These are phyloP conservation scores for Agrochola lota DNA, from an alignment of 2,888 invertebrate genomes.

Conservation along the genomic window DNA sequence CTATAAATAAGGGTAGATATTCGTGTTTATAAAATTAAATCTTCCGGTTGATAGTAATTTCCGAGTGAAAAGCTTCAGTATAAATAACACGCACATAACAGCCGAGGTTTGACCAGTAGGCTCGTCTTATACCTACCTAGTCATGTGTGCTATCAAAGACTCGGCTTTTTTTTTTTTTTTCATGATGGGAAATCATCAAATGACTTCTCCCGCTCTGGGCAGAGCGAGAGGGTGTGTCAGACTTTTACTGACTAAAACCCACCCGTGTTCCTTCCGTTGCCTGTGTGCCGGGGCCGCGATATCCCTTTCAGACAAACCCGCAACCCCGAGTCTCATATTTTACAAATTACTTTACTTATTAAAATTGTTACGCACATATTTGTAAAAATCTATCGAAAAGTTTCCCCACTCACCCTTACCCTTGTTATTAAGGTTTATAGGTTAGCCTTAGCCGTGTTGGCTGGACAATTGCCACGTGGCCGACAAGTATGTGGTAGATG, in stretches of 20 bases:
- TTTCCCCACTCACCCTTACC: not conserved
- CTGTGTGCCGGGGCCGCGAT: no score
- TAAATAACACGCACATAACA: not conserved
- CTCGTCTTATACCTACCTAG: not conserved
- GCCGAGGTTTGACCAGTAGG: not conserved
- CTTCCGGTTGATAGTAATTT: slow-evolving; percentile 20
- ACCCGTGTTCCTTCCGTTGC: no score
- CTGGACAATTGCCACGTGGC: no score
- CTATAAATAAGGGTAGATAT: slow-evolving; percentile 21
- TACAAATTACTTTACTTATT: not conserved
- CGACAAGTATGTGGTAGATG: no score
- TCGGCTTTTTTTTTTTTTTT: no score
- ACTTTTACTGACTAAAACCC: no score
- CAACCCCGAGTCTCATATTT: no score
- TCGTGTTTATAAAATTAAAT: slow-evolving; percentile 23
- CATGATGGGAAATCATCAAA: no score
- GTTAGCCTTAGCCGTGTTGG: not conserved
- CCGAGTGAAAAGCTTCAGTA: not conserved
- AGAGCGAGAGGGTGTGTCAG: no score
- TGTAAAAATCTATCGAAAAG: not conserved
- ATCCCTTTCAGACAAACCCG: no score
- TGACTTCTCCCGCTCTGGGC: no score
- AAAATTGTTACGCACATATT: not conserved
- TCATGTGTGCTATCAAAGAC: no score
- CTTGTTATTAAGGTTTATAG: not conserved